Evolutionary conservation across 1,140 invertebrate species (phyloP), one percentile per base, ranked within the genome.

Genomic region (Triops cancriformis): DNA sequence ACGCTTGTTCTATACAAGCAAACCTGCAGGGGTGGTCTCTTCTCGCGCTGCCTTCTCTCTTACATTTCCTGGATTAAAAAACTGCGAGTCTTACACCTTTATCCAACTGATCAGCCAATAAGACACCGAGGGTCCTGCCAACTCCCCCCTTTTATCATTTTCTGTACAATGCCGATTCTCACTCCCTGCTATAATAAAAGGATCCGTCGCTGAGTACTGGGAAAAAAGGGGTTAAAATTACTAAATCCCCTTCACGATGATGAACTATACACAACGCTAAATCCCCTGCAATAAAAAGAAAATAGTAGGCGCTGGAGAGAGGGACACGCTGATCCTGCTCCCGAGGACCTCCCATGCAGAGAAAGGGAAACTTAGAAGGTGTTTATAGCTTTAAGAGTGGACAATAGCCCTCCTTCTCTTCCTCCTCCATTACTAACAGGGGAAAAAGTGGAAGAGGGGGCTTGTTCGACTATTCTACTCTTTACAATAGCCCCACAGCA

Each of bases 381-480:
- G 51, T 64, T 64, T 64, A 64, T 64, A 64, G 51, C 51, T 64
- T n/a, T 64, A 64, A 37, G 31, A 37, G 51, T 64, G 51, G 51
- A 64, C 51, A 64, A 64, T 64, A 23, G 51, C 51, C 23, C 11
- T 64, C n/a, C 23, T 64, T n/a, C 51, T 64, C 18, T 11, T 1
- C 18, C 43, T 45, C 5, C 43, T 64, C 23, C 18, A 37, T 37
- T 37, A 37, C 31, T 7, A 37, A 37, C 31, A 37, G 2, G 31
- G n/a, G 31, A 37, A 37, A 37, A 37, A 37, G 31, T 37, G 7
- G 31, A 37, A 37, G 31, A 18, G 51, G 23, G n/a, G 51, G 51
- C 51, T 64, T 64, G 51, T 64, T 64, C 9, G 10, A 64, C 51
- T 23, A 64, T 10, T 64, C 18, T 64, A 64, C 51, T 5, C 51